Conservation (phyloP, 2,113 vertebrate species). For the Centropus bengalensis region DNA sequence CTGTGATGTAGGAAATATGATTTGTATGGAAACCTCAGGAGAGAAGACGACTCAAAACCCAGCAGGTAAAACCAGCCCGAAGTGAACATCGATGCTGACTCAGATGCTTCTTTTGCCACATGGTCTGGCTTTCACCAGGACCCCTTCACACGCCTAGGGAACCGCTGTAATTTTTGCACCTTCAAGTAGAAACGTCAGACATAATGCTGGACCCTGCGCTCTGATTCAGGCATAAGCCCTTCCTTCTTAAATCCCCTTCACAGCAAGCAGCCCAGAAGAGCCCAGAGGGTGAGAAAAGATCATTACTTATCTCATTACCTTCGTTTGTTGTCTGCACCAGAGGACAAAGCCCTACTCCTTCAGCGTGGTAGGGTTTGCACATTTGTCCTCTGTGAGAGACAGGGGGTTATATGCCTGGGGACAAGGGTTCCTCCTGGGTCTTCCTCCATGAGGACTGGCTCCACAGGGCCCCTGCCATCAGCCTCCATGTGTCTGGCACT, state of each 20-base stretch:
- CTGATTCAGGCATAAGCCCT: background rate
- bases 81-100: accelerated
- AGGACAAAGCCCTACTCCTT: background rate
- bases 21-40: background rate
- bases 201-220: background rate
- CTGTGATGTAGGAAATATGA: background rate
- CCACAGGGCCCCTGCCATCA: background rate
- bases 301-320: background rate
- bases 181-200: background rate
- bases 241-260: background rate
- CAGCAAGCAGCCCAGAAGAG: background rate
- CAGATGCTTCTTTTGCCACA: background rate
- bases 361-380: background rate
- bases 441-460: background rate
- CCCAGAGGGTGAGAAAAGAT: background rate
- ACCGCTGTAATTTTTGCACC: background rate
- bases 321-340: background rate
- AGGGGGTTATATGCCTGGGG: background rate
- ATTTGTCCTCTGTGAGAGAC: background rate
- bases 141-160: accelerated
- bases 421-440: background rate
- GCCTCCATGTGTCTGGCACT: background rate
- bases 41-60: background rate
- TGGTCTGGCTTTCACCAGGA: background rate
- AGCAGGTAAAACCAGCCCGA: background rate